Percentiles rank a stretch among this genome's conserved stretches.
Evolutionary conservation across 2,113 vertebrate genomes (phyloP).

Genomic region (Lontra canadensis): DNA sequence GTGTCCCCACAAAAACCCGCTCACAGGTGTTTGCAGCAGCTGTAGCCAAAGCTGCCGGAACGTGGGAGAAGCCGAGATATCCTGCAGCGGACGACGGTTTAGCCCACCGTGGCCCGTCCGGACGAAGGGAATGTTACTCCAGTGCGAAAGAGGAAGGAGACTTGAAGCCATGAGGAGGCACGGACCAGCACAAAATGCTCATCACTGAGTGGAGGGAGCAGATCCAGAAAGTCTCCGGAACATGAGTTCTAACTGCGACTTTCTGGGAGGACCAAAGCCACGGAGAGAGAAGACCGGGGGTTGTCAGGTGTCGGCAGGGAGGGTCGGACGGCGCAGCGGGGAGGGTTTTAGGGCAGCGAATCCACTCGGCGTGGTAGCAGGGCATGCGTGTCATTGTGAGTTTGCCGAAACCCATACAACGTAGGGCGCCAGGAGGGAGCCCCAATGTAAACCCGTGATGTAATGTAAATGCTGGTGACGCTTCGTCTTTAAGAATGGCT

Average conservation of each 20-base stretch:
- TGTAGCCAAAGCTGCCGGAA: background rate
- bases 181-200: accelerated
- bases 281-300: accelerated
- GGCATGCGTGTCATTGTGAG: accelerated
- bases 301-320: background rate
- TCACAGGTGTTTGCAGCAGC: background rate
- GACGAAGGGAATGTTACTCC: background rate
- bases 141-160: background rate
- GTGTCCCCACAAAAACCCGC: background rate
- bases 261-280: background rate
- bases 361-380: accelerated
- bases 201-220: accelerated
- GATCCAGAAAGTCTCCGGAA: accelerated
- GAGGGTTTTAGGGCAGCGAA: background rate
- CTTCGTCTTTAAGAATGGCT: background rate
- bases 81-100: accelerated
- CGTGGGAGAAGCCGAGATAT: background rate
- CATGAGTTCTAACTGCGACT: accelerated
- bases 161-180: background rate
- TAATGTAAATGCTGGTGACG: background rate
- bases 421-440: accelerated
- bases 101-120: background rate
- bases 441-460: background rate
- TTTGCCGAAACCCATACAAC: background rate
- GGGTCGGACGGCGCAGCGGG: accelerated